Conservation (phyloP, 2,888 invertebrate species). For the Lamellibrachia satsuma region DNA sequence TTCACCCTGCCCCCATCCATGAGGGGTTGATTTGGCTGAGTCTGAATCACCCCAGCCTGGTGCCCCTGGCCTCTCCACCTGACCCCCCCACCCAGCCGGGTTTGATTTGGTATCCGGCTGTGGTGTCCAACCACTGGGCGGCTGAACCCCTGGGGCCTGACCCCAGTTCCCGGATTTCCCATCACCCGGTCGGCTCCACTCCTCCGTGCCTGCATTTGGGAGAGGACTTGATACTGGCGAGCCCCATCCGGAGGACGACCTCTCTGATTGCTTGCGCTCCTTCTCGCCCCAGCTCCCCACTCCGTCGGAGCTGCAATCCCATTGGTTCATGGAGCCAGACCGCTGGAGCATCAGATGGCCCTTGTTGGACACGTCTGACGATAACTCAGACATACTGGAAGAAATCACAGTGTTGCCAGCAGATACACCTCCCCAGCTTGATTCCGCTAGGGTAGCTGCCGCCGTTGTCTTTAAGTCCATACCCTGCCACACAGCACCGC, state of each 20-base stretch:
- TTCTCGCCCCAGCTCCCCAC: not conserved
- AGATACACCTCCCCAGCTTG: slow-evolving; percentile 12
- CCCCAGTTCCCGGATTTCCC: slow-evolving; percentile 20
- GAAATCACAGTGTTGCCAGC: slow-evolving; percentile 5
- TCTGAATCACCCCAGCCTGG: slow-evolving; percentile 23
- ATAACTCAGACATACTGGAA: not conserved
- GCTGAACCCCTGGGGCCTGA: slow-evolving; percentile 14
- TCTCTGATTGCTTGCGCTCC: not conserved
- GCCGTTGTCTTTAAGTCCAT: not conserved
- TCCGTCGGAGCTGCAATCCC: not conserved
- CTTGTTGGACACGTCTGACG: not conserved
- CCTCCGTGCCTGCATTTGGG: slow-evolving; percentile 42
- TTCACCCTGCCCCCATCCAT: slow-evolving; percentile 25
- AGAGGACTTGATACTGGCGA: slow-evolving; percentile 36
- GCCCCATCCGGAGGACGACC: slow-evolving; percentile 38
- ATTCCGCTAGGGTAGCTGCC: not conserved
- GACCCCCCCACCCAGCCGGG: slow-evolving; percentile 29
- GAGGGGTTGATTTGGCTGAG: not conserved
- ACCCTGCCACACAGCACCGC: not conserved
- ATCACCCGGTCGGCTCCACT: slow-evolving; percentile 38
- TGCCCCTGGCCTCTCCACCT: not conserved
- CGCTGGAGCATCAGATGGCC: not conserved
- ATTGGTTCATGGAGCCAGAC: not conserved
- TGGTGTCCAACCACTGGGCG: slow-evolving; percentile 18
- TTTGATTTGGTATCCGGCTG: slow-evolving; percentile 3